A percentile compares a stretch with the other conserved stretches of the same genome.
These are phyloP conservation scores for Seriola aureovittata DNA, from an alignment of 2,113 vertebrate genomes.

Conservation along the genomic window DNA sequence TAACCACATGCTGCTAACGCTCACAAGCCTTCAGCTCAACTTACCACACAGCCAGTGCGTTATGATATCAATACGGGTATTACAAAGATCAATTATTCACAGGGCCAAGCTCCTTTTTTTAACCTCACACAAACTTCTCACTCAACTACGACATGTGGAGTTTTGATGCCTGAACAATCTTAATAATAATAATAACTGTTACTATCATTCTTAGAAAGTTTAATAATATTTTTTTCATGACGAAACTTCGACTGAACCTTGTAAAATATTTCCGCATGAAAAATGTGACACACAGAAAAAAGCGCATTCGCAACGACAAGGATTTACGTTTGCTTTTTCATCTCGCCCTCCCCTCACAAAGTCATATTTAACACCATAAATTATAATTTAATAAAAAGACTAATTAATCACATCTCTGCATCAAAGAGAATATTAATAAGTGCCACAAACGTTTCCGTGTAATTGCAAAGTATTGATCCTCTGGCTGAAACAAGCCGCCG, in stretches of 20 bases:
- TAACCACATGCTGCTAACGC: slow-evolving; percentile 85
- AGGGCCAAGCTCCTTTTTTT: slow-evolving; percentile 36
- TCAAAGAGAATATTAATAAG: slow-evolving; percentile 79
- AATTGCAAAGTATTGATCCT: slow-evolving; percentile 49
- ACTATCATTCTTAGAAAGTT: background rate
- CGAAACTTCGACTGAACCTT: too few relatives aligned
- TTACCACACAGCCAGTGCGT: slow-evolving; percentile 81
- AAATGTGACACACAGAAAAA: too few relatives aligned
- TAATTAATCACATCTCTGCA: slow-evolving; percentile 45
- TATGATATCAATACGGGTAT: slow-evolving; percentile 84
- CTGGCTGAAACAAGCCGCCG: slow-evolving; percentile 4
- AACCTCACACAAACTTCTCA: slow-evolving; percentile 2
- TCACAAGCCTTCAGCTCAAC: slow-evolving; percentile 82
- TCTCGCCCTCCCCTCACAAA: background rate
- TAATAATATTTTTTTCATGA: background rate
- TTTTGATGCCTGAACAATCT: too few relatives aligned
- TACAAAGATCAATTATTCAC: slow-evolving; percentile 83
- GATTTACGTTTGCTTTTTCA: slow-evolving; percentile 11
- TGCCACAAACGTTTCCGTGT: slow-evolving; percentile 44
- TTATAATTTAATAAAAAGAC: slow-evolving; percentile 1
- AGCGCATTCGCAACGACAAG: background rate
- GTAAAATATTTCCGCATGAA: background rate
- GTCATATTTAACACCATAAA: slow-evolving; percentile 24
- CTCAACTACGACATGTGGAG: background rate
- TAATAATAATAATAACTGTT: too few relatives aligned